These are phyloP conservation scores for Amphipoea oculea DNA, from an alignment of 2,888 invertebrate species.

Conservation along the genomic window DNA sequence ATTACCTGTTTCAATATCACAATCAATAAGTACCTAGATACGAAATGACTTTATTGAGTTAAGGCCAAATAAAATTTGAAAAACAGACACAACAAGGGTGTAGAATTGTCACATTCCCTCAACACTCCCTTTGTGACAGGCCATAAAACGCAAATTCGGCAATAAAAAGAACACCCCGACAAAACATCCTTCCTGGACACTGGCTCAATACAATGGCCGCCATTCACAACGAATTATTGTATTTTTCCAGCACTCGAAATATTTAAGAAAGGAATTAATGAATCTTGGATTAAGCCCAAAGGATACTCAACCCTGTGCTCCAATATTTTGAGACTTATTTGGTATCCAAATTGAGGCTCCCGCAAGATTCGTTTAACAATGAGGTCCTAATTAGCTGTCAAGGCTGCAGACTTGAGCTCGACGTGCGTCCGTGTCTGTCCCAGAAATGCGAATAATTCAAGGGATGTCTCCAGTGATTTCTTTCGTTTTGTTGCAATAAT, in stretches of 20 bases:
- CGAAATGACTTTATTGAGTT: conserved; percentile 60
- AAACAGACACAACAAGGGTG: conserved; percentile 78
- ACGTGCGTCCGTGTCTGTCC: conserved; percentile 82
- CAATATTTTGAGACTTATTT: conserved; percentile 69
- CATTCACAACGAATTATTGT: conserved; percentile 89
- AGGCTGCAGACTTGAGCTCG: conserved; percentile 82
- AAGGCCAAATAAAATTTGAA: conserved; percentile 70
- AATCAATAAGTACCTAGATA: conserved; percentile 22
- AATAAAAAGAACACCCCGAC: conserved; percentile 89
- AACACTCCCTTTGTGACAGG: conserved; percentile 83
- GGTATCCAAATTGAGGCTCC: conserved; percentile 68
- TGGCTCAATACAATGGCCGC: conserved; percentile 88
- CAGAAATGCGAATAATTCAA: conserved; percentile 89
- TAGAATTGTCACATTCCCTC: conserved; percentile 85
- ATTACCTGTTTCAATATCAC: neutral
- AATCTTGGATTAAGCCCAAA: conserved; percentile 72
- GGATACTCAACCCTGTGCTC: conserved; percentile 76
- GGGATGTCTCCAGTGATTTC: conserved; percentile 87
- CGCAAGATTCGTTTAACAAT: conserved; percentile 89
- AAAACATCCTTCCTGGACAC: conserved; percentile 90
- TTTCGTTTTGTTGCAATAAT: conserved; percentile 85
- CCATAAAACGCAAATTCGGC: conserved; percentile 90
- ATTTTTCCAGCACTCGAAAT: conserved; percentile 89
- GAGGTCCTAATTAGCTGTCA: conserved; percentile 90
- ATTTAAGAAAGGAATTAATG: conserved; percentile 88